Evolutionary conservation across 2,113 vertebrate species (phyloP), one percentile per base, ranked within the genome.

Genomic region (Cynopterus brachyotis): DNA sequence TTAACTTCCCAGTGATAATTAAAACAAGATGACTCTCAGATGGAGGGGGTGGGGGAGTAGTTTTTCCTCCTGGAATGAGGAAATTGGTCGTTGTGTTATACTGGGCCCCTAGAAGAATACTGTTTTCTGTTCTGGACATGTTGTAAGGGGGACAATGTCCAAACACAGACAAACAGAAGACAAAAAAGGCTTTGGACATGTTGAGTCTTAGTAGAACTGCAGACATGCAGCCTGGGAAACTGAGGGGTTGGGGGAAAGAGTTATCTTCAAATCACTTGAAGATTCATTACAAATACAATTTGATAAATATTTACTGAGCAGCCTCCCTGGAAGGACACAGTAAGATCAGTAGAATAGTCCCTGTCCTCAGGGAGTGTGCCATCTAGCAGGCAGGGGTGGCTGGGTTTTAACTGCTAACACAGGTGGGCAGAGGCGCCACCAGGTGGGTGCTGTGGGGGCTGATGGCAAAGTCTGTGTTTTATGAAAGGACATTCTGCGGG

Each of bases 31-130:
- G 79, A 40, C 5, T 47, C 53, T 88, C 13, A 26, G 83, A 19
- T 4, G 28, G 20, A 9, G 45, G 8, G 50, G 13, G 50, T 13
- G 0, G 0, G 15, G 15, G 26, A 5, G 9, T 3, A 5, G 0
- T 15, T 69, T 66, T 11, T 50, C 37, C 16, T 17, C 9, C 45
- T 22, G 32, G 4, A 70, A n/a, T 0, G 3, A 86, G 22, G 28
- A 82, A 55, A 72, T 0, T 2, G 45, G 73, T 45, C 8, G 0
- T 19, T 66, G 28, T 57, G 35, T 35, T 55, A 1, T 19, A 11
- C 17, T 53, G 2, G 32, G 40, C 19, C 45, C 59, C 30, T 30
- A 2, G 15, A 66, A 42, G 64, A 75, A 32, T 10, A 28, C 7
- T 55, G 19, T 32, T 83, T 72, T 83, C 73, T 10, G 16, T 87